A percentile compares a stretch with the other conserved stretches of the same genome.
Evolutionary conservation across 2,113 vertebrate genomes (phyloP).

Genomic region (Variabilichromis moorii): DNA sequence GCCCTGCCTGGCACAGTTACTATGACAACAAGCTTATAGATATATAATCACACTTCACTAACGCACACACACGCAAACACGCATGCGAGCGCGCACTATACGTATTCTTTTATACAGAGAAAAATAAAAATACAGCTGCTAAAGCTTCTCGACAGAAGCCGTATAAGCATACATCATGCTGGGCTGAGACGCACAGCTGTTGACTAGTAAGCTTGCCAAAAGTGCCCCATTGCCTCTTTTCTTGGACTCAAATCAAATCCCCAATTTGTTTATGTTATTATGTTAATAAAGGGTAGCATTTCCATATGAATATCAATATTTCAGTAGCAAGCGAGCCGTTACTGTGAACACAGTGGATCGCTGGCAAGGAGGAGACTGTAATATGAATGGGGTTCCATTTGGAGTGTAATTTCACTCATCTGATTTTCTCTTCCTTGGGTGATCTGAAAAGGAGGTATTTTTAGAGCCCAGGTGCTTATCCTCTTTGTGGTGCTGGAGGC

Average conservation of each 20-base stretch:
- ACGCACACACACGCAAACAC: background rate
- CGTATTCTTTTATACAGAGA: background rate
- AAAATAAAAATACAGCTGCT: constrained; percentile 2
- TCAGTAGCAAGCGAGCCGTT: constrained; percentile 27
- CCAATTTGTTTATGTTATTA: constrained; percentile 71
- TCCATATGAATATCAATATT: constrained; percentile 72
- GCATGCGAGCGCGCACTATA: background rate
- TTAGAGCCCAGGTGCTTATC: constrained; percentile 61
- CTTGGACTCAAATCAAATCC: constrained; percentile 58
- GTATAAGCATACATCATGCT: constrained; percentile 11
- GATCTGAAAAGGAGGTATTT: constrained; percentile 60
- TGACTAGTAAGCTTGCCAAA: constrained; percentile 49
- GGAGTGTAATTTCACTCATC: constrained; percentile 64
- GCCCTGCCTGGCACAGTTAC: constrained; percentile 16
- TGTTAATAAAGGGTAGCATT: constrained; percentile 70
- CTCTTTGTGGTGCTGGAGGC: constrained; percentile 61
- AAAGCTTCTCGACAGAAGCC: background rate
- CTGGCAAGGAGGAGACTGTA: constrained; percentile 18
- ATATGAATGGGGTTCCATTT: constrained; percentile 53
- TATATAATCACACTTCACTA: constrained; percentile 18
- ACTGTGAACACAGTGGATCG: constrained; percentile 24
- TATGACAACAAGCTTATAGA: constrained; percentile 49
- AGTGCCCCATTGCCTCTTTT: constrained; percentile 33
- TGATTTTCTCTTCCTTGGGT: constrained; percentile 57
- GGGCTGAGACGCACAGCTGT: constrained; percentile 42